Percentiles rank a stretch among this genome's conserved stretches.
Evolutionary conservation across 2,113 vertebrate species (phyloP).

Genomic region (Xiphias gladius): DNA sequence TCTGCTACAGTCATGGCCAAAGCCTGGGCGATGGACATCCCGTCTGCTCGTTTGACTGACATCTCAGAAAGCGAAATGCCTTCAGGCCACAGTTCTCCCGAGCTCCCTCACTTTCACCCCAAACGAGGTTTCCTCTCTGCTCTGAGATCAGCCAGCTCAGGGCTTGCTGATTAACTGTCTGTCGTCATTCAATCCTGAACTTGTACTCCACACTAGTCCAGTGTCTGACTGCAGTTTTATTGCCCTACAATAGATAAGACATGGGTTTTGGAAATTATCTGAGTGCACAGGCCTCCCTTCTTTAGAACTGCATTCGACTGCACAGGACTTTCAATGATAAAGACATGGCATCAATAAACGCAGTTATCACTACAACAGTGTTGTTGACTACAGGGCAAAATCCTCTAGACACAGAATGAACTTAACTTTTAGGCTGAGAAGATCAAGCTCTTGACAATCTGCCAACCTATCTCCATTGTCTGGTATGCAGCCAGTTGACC

Average conservation of each 20-base stretch:
- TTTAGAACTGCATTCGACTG: neutral
- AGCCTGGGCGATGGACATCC: conserved; percentile 95
- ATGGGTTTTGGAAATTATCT: neutral
- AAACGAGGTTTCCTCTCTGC: conserved; percentile 29
- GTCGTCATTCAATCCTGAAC: conserved; percentile 52
- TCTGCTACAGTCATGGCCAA: conserved; percentile 98
- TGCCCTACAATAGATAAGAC: conserved; percentile 41
- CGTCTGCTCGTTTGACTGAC: conserved; percentile 90
- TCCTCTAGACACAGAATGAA: neutral
- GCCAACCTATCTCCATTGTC: conserved; percentile 36
- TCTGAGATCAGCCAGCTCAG: conserved; percentile 58
- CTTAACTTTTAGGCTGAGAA: conserved; percentile 41
- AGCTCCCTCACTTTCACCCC: conserved; percentile 49
- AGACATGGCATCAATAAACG: neutral
- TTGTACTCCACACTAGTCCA: conserved; percentile 17
- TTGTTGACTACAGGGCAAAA: neutral
- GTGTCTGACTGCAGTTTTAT: conserved; percentile 21
- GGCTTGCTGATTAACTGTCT: conserved; percentile 30
- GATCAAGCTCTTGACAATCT: conserved; percentile 19
- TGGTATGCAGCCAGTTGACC: conserved; percentile 36
- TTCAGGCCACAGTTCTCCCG: conserved; percentile 3
- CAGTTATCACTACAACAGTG: neutral
- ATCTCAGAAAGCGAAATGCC: conserved; percentile 79
- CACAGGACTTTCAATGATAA: neutral
- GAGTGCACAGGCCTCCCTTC: neutral